Evolutionary conservation across 2,888 invertebrate genomes (phyloP), one percentile per base, ranked within the genome.

Genomic region (Dilophus febrilis): DNA sequence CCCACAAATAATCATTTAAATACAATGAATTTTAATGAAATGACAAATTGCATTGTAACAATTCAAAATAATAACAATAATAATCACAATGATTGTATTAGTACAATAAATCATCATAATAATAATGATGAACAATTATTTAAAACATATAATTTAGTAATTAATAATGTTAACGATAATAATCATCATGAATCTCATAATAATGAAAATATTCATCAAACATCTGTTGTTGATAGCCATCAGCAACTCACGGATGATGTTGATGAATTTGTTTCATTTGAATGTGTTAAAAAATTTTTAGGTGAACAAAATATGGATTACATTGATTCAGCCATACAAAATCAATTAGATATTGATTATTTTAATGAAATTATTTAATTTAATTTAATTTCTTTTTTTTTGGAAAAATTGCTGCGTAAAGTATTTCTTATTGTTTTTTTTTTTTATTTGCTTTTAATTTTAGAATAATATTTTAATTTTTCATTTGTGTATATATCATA

Each of bases 11-110:
- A 34, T 22, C 52, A 53, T 51, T 55, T 51, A 54, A 62, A 59
- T 53, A 56, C 61, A 52, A 63, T 64, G 58, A 59, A 63, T 56
- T 62, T 62, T 57, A 61, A 63, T 56, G 64, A 63, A 54, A 54
- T 63, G 55, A 58, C 62, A 49, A 61, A 61, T 56, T 62, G 64
- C 53, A 61, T 63, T 50, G 60, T 59, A 48, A 61, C 58, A 52
- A 61, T 59, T 49, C 59, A 60, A 49, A 50, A 48, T 50, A 56
- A 50, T 50, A 26, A 37, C 17, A 30, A 11, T 8, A 22, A 22
- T 22, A 22, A 22, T 22, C 4, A 22, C 8, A 22, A 22, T 22
- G 8, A 22, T 22, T 6, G 8, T 22, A 22, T 6, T 22, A 22
- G 8, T 22, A n/a, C n/a, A n/a, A n/a, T n/a, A n/a, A n/a, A n/a